Percentiles rank a stretch among this genome's conserved stretches.
These are phyloP conservation scores for Petrolisthes cinctipes DNA, from an alignment of 2,888 invertebrate species.

Conservation along the genomic window DNA sequence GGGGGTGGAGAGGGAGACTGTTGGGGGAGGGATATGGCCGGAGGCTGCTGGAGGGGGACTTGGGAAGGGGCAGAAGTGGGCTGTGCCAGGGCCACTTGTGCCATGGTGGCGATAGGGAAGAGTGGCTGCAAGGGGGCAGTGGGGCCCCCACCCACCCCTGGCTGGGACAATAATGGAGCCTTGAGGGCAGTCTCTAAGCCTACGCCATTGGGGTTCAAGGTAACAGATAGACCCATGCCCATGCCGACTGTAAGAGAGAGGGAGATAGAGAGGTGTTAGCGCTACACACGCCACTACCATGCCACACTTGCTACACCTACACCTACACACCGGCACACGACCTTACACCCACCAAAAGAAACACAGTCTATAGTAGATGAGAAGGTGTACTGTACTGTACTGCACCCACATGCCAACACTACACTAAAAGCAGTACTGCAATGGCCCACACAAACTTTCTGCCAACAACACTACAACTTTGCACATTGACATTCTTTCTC, in stretches of 20 bases:
- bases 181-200: constrained; percentile 73
- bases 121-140: constrained; percentile 63
- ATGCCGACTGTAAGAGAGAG: constrained; percentile 66
- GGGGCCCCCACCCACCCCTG: constrained; percentile 61
- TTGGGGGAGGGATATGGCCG: constrained; percentile 46
- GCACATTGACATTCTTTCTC: background rate
- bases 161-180: constrained; percentile 70
- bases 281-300: constrained; percentile 55
- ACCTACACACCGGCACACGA: constrained; percentile 56
- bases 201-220: constrained; percentile 78
- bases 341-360: constrained; percentile 49
- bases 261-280: constrained; percentile 59
- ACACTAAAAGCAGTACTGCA: constrained; percentile 58
- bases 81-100: constrained; percentile 62
- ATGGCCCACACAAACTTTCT: constrained; percentile 11
- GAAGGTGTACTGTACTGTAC: constrained; percentile 13
- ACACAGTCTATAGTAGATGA: constrained; percentile 51
- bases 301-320: constrained; percentile 59
- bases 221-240: constrained; percentile 75
- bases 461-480: constrained; percentile 5
- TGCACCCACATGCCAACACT: constrained; percentile 61
- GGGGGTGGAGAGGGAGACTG: constrained; percentile 56
- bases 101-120: constrained; percentile 62
- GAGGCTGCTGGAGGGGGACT: constrained; percentile 45
- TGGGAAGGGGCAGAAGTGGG: constrained; percentile 46